Evolutionary conservation across 2,888 invertebrate species (phyloP).

Genomic region (Torymus texanus): DNA sequence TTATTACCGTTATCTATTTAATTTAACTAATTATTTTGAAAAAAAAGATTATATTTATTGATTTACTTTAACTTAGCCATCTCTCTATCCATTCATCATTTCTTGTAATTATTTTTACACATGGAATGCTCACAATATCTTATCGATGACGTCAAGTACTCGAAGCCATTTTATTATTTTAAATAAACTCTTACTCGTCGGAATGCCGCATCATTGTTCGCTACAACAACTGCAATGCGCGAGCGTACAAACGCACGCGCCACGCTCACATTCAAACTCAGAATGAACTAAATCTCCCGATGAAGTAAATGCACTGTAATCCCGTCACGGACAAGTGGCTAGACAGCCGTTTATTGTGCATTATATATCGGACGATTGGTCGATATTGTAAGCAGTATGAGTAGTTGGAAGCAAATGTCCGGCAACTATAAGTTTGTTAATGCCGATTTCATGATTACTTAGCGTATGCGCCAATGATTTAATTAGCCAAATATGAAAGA

Average conservation of each 20-base stretch:
- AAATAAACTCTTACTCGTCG: constrained; percentile 25
- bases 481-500: constrained; percentile 26
- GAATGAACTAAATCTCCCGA: constrained; percentile 46
- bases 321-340: constrained; percentile 40
- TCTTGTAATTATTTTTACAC: neutral
- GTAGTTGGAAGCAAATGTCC: constrained; percentile 40
- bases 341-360: constrained; percentile 46
- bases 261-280: constrained; percentile 30
- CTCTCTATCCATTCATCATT: neutral
- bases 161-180: constrained; percentile 27
- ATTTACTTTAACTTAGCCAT: neutral
- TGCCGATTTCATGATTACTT: constrained; percentile 29
- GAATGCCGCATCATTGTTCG: constrained; percentile 26
- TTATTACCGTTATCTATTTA: no score
- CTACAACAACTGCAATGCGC: neutral
- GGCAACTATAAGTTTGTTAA: constrained; percentile 39
- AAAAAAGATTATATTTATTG: neutral
- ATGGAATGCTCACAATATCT: constrained; percentile 1
- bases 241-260: neutral
- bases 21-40: no score
- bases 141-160: constrained; percentile 33
- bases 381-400: constrained; percentile 36
- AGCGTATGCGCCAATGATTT: constrained; percentile 1
- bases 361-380: constrained; percentile 42
- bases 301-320: constrained; percentile 33